Percentiles rank a stretch among this genome's conserved stretches.
These are phyloP conservation scores for Ormyrus nitidulus DNA, from an alignment of 2,888 invertebrate species.

Conservation along the genomic window DNA sequence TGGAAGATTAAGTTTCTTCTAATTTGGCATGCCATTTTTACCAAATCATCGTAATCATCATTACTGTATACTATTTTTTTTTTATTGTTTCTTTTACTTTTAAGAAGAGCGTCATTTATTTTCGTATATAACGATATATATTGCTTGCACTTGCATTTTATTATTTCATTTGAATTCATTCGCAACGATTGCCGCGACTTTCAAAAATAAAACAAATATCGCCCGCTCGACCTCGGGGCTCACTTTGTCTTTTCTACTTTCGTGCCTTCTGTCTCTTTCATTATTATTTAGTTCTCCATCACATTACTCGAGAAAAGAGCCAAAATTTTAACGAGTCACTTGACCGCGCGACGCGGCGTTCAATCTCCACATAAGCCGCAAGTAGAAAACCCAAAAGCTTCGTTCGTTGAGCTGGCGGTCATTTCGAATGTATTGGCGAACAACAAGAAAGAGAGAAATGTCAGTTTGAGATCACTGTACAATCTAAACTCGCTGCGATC, in stretches of 20 bases:
- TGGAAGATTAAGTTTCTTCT: slow-evolving; percentile 74
- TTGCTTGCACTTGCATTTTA: slow-evolving; percentile 69
- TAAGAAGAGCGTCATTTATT: slow-evolving; percentile 62
- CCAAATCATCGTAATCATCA: slow-evolving; percentile 68
- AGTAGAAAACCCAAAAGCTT: slow-evolving; percentile 53
- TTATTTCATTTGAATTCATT: slow-evolving; percentile 64
- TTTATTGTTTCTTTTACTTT: slow-evolving; percentile 32
- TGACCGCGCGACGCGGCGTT: background rate
- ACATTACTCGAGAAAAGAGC: background rate
- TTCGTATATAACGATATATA: slow-evolving; percentile 59
- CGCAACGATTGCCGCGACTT: slow-evolving; percentile 55
- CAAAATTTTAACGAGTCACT: background rate
- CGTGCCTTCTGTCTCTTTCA: slow-evolving; percentile 14
- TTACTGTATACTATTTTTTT: slow-evolving; percentile 55
- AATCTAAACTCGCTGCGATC: slow-evolving; percentile 65
- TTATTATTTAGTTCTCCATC: background rate
- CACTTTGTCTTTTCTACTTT: slow-evolving; percentile 49
- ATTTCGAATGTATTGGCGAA: slow-evolving; percentile 67
- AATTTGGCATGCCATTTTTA: slow-evolving; percentile 74
- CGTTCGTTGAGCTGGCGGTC: slow-evolving; percentile 68
- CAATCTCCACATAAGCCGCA: background rate
- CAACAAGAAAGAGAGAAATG: slow-evolving; percentile 66
- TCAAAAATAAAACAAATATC: slow-evolving; percentile 34
- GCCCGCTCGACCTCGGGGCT: slow-evolving; percentile 51
- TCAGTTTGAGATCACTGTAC: slow-evolving; percentile 74